A percentile compares a stretch with the other conserved stretches of the same genome.
Conservation (phyloP, 2,888 invertebrate genomes). For the Parascotia fuliginaria region DNA sequence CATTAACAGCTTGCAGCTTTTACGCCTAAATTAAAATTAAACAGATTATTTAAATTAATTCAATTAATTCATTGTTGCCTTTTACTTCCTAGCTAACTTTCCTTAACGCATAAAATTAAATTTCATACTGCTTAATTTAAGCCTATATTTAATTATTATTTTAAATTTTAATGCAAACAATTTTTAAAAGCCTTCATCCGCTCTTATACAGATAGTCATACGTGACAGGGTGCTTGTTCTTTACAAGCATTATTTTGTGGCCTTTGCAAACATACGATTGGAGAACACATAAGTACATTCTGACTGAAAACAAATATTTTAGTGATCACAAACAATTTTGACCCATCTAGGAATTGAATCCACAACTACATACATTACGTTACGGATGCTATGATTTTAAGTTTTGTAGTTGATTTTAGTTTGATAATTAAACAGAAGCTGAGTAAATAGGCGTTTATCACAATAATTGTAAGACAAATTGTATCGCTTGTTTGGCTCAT, state of each 20-base stretch:
- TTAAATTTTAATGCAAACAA: too few relatives aligned
- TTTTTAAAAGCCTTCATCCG: too few relatives aligned
- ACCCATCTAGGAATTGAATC: too few relatives aligned
- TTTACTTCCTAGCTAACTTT: slow-evolving; percentile 15
- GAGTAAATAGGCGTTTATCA: slow-evolving; percentile 1
- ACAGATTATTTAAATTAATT: slow-evolving; percentile 42
- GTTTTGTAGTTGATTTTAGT: background rate
- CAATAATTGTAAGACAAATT: slow-evolving; percentile 1
- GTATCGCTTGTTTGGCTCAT: background rate
- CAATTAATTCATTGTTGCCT: slow-evolving; percentile 40
- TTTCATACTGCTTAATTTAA: slow-evolving; percentile 9
- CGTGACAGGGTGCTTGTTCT: too few relatives aligned
- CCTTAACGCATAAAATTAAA: slow-evolving; percentile 21
- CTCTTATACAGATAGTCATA: too few relatives aligned
- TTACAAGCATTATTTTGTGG: too few relatives aligned
- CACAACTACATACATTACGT: too few relatives aligned
- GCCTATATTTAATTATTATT: background rate
- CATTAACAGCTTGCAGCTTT: slow-evolving; percentile 39
- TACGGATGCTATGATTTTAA: too few relatives aligned
- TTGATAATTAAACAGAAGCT: background rate
- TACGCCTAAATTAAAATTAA: slow-evolving; percentile 34
- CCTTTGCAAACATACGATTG: too few relatives aligned
- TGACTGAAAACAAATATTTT: too few relatives aligned
- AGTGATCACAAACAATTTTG: too few relatives aligned
- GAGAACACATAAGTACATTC: too few relatives aligned